phyloP scores from a whole-genome alignment of 2,113 vertebrate species.

The Pterocles gutturalis region DNA sequence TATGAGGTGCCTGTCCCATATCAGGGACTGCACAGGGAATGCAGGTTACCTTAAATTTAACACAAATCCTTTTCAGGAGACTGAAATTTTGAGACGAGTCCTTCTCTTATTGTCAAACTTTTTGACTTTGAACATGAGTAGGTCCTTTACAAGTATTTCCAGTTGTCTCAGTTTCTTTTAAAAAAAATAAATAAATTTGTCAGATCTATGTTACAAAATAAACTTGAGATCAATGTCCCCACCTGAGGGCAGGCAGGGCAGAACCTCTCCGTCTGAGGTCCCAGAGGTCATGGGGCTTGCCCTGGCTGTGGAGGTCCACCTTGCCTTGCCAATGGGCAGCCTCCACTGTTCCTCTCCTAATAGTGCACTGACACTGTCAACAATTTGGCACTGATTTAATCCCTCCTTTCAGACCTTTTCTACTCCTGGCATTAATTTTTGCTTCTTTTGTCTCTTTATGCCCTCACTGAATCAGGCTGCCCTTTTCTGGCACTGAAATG shows the following conservation, averaged over 20 bases:
- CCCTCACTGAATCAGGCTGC: background rate
- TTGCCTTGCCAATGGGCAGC: background rate
- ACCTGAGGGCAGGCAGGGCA: background rate
- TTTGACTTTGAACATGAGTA: background rate
- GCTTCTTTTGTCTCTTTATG: background rate
- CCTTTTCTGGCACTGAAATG: background rate
- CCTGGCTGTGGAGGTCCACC: background rate
- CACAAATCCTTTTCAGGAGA: background rate
- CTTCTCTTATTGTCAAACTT: background rate
- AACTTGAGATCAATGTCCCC: background rate
- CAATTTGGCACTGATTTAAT: background rate
- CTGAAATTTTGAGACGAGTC: background rate
- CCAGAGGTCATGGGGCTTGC: background rate
- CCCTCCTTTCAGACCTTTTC: background rate
- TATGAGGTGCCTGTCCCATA: fast-evolving
- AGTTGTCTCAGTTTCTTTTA: background rate
- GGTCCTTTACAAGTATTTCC: background rate
- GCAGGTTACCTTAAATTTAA: background rate
- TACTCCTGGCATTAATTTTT: background rate
- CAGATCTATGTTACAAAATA: background rate
- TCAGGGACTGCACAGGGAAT: background rate
- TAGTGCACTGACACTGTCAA: background rate
- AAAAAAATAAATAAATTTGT: background rate
- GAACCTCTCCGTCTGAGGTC: background rate
- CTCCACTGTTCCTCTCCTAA: background rate